phyloP scores from a whole-genome alignment of 2,797 vertebrate genomes.

The Knipowitschia caucasica region DNA sequence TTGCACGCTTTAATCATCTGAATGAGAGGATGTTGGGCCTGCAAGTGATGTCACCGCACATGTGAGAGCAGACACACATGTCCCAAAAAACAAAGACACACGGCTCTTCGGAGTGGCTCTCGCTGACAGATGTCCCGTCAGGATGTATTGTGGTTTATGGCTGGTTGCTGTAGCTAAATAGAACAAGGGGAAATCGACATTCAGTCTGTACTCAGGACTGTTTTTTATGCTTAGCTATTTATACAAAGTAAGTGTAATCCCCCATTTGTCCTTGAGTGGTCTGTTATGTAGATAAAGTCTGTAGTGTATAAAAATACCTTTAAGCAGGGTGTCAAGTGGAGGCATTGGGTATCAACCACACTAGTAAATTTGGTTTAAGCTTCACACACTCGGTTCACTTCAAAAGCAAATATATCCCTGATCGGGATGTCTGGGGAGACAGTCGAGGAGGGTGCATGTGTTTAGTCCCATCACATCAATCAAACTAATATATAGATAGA shows the following conservation, averaged over 20 bases:
- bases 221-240: background rate
- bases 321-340: too few species aligned
- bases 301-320: too few species aligned
- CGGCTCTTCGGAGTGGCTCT: conserved; percentile 18
- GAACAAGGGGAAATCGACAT: background rate
- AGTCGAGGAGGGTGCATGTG: too few species aligned
- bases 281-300: too few species aligned
- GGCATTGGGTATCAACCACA: too few species aligned
- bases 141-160: background rate
- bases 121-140: conserved; percentile 27
- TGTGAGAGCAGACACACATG: conserved; percentile 20
- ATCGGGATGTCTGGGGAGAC: too few species aligned
- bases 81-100: conserved; percentile 21
- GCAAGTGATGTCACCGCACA: conserved; percentile 41
- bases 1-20: conserved; percentile 51
- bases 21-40: conserved; percentile 44
- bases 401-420: too few species aligned
- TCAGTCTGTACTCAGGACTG: background rate
- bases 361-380: too few species aligned
- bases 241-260: too few species aligned
- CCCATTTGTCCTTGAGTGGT: too few species aligned
- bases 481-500: background rate
- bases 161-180: background rate
- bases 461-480: too few species aligned
- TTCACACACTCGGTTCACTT: too few species aligned